phyloP scores from a whole-genome alignment of 2,888 invertebrate species.

The Ichneumon xanthorius region DNA sequence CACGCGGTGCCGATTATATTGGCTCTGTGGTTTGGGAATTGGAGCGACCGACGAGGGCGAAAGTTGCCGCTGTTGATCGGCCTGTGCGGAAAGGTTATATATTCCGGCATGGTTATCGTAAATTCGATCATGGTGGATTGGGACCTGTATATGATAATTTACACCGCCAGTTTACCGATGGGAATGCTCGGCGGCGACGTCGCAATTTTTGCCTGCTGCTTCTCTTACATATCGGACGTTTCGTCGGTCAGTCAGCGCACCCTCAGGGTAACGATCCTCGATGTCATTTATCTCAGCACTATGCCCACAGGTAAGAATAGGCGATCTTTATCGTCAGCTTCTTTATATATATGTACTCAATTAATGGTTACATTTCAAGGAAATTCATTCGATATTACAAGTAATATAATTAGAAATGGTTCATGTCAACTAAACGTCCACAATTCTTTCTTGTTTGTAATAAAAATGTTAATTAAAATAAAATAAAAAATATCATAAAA shows the following conservation, averaged over 20 bases:
- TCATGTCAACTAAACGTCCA: too few species aligned
- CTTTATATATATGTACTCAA: too few species aligned
- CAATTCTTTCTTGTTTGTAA: too few species aligned
- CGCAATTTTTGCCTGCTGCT: constrained; percentile 92
- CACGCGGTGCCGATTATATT: constrained; percentile 91
- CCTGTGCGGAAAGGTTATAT: constrained; percentile 90
- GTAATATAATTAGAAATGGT: too few species aligned
- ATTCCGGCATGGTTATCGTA: constrained; percentile 91
- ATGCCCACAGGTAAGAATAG: constrained; percentile 90
- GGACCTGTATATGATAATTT: constrained; percentile 91
- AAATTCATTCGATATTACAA: too few species aligned
- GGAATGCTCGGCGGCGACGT: constrained; percentile 92
- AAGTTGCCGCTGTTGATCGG: constrained; percentile 91
- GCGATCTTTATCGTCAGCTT: too few species aligned
- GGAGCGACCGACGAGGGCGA: constrained; percentile 92
- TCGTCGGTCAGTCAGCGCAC: constrained; percentile 90
- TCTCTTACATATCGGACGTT: constrained; percentile 93
- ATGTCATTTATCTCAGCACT: constrained; percentile 92
- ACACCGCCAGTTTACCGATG: constrained; percentile 91
- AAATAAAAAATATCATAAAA: too few species aligned
- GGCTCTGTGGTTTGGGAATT: constrained; percentile 92
- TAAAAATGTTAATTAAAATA: too few species aligned
- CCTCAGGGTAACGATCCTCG: constrained; percentile 92
- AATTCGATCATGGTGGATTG: constrained; percentile 88
- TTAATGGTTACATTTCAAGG: too few species aligned